Evolutionary conservation across 2,113 vertebrate species (phyloP).

Genomic region (Peromyscus leucopus): DNA sequence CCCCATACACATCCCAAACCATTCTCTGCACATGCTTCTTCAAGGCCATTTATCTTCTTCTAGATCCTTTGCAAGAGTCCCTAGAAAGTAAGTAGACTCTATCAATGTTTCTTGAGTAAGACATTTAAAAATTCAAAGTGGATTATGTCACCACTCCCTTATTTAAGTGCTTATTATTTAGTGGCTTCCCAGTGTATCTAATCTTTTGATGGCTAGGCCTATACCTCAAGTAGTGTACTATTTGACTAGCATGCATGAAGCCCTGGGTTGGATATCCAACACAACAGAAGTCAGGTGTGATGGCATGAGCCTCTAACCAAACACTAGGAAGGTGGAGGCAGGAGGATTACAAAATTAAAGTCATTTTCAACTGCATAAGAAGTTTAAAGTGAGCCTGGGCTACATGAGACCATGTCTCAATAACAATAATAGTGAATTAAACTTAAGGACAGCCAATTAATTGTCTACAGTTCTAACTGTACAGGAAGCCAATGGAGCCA

Average conservation of each 20-base stretch:
- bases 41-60: neutral
- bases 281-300: neutral
- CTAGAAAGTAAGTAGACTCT: conserved; percentile 1
- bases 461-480: neutral
- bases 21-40: neutral
- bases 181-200: neutral
- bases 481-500: neutral
- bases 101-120: neutral
- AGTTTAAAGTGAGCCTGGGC: neutral
- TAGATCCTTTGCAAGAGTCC: neutral
- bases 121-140: conserved; percentile 37
- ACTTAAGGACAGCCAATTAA: neutral
- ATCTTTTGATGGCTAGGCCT: neutral
- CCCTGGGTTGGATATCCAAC: neutral
- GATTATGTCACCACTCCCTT: neutral
- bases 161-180: neutral
- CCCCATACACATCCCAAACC: neutral
- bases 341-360: neutral
- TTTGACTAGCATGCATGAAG: neutral
- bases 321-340: neutral
- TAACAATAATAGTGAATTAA: neutral
- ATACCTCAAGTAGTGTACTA: too few relatives aligned
- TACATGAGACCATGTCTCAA: neutral
- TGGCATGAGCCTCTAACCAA: neutral
- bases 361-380: neutral